phyloP scores from a whole-genome alignment of 2,888 invertebrate genomes.

The Idaea biselata region DNA sequence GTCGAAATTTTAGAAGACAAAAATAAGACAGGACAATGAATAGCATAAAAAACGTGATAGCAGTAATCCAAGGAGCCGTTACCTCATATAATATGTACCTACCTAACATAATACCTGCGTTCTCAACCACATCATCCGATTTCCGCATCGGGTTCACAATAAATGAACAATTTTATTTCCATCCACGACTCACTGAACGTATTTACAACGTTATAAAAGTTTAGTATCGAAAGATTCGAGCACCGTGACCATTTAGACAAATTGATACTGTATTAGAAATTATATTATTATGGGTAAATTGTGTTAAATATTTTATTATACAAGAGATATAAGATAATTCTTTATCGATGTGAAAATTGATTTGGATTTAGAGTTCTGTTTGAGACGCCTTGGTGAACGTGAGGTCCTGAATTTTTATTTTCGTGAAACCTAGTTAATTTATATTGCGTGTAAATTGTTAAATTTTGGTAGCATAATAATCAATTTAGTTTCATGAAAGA shows the following conservation, averaged over 20 bases:
- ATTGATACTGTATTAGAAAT: slow-evolving; percentile 25
- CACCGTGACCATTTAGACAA: slow-evolving; percentile 23
- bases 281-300: slow-evolving; percentile 16
- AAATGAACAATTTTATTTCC: slow-evolving; percentile 26
- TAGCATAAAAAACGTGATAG: no score
- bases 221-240: slow-evolving; percentile 30
- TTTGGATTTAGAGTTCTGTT: no score
- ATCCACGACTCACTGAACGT: slow-evolving; percentile 24
- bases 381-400: no score
- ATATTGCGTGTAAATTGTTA: no score
- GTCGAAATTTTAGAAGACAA: no score
- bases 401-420: no score
- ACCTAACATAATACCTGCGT: slow-evolving; percentile 3
- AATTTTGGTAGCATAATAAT: no score
- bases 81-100: no score
- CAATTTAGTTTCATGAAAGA: no score
- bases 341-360: not conserved
- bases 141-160: slow-evolving; percentile 8
- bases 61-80: no score
- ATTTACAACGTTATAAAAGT: slow-evolving; percentile 30
- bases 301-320: not conserved
- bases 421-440: no score
- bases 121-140: slow-evolving; percentile 19
- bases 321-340: not conserved
- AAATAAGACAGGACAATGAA: no score